Base-by-base conservation (phyloP, 2,113 vertebrate species). In the Bolborhynchus lineola region DNA sequence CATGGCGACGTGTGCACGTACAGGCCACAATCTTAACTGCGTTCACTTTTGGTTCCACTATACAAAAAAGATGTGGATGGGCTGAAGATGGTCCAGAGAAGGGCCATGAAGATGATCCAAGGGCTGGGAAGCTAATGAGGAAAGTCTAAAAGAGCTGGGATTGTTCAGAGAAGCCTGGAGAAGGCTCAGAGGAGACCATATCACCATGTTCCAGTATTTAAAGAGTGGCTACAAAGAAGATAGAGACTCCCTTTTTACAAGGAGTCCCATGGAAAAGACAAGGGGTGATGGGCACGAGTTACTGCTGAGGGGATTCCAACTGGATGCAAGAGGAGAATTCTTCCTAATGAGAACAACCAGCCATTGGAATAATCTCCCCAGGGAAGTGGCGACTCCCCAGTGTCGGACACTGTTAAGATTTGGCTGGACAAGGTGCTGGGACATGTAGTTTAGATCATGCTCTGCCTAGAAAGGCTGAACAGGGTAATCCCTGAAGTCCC, bases 1-100 rank as follows among this genome's bases (percentile, higher is more conserved):
- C 25, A 11, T 2, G 13, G 29, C 3, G 17, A 29, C 9, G 19
- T 13, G 5, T 0, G 9, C 7, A n/a, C 0, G 1, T 2, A 16
- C 29, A 41, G 44, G 33, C 6, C 35, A 41, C 33, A 39, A 2
- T 5, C 17, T 37, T 19, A 9, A 29, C 16, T 49, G 41, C 3
- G 33, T 16, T 35, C 57, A 35, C 33, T 24, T 35, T 59, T 35
- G 57, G 33, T 59, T 21, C 33, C 57, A 16, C 21, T 35, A 14
- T 24, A 35, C 57, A 35, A 35, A 35, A 59, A 24, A 35, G 21
- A 24, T 15, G 57, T n/a, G 57, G 21, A 59, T 23, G 18, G 53
- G 53, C 53, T 55, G 53, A 19, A 55, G 29, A 55, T 11, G 57
- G 57, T 35, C 33, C 57, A 59, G 33, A 23, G 13, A 9, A 59